These are phyloP conservation scores for Drosophila littoralis DNA, from an alignment of 1,140 invertebrate genomes.

Conservation along the genomic window DNA sequence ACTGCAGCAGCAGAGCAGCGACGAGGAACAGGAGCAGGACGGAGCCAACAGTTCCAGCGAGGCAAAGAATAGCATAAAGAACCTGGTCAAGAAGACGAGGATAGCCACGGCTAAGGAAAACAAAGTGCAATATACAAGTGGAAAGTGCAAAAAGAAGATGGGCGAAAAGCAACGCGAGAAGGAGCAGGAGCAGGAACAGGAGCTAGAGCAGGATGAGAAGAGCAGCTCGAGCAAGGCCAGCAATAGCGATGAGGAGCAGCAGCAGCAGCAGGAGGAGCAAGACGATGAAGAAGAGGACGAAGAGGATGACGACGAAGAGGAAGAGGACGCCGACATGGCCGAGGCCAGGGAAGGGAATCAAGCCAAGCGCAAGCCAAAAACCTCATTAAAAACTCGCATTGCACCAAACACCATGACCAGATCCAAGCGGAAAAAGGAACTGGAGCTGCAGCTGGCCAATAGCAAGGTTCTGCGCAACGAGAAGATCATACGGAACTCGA, in stretches of 20 bases:
- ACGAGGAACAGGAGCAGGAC: slow-evolving; percentile 22
- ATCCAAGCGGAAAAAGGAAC: slow-evolving; percentile 79
- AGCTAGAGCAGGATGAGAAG: neutral
- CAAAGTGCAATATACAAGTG: neutral
- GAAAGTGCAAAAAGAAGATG: slow-evolving; percentile 1
- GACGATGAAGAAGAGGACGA: neutral
- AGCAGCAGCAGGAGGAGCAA: neutral
- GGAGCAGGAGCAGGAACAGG: neutral
- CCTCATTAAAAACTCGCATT: slow-evolving; percentile 50
- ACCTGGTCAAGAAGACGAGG: neutral
- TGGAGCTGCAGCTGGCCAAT: slow-evolving; percentile 79
- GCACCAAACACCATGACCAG: slow-evolving; percentile 82
- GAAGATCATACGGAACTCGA: slow-evolving; percentile 79
- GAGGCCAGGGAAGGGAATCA: slow-evolving; percentile 7
- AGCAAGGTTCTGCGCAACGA: slow-evolving; percentile 83
- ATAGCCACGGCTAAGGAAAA: neutral
- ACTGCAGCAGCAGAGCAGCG: slow-evolving; percentile 9
- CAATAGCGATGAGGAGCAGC: neutral
- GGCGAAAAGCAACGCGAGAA: neutral
- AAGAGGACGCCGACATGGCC: slow-evolving; percentile 7
- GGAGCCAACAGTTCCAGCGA: neutral
- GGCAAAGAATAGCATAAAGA: neutral
- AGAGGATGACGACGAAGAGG: neutral
- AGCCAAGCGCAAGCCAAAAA: slow-evolving; percentile 19
- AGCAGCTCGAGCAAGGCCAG: slow-evolving; percentile 16